phyloP scores from a whole-genome alignment of 2,797 vertebrate genomes.

The Aphelocoma californica region DNA sequence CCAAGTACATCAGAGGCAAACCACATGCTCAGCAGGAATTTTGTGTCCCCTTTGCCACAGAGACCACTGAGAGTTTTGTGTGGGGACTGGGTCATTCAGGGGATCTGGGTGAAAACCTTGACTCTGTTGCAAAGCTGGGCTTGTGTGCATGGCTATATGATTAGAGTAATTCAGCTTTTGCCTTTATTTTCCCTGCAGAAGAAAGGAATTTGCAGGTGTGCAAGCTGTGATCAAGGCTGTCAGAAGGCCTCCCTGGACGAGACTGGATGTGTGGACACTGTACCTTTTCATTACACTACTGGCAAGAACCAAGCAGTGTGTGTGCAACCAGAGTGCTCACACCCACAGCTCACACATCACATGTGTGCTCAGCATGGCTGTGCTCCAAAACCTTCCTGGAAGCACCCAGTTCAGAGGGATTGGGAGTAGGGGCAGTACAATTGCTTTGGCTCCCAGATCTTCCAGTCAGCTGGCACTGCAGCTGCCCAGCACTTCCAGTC shows the following conservation, averaged over 20 bases:
- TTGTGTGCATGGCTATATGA: background rate
- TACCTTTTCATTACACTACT: background rate
- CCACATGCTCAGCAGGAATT: background rate
- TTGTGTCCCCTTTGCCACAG: background rate
- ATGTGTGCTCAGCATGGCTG: background rate
- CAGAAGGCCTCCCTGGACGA: background rate
- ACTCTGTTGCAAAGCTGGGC: background rate
- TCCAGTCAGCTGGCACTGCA: background rate
- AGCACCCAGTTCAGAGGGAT: background rate
- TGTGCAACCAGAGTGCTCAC: background rate
- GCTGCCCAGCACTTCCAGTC: background rate
- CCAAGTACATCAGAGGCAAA: background rate
- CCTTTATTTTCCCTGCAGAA: background rate
- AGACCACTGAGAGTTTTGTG: background rate
- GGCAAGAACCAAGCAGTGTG: background rate
- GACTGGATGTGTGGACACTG: background rate
- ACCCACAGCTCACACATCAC: background rate
- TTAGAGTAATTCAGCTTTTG: background rate
- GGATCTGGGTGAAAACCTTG: background rate
- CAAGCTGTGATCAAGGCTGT: background rate
- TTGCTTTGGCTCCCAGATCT: background rate
- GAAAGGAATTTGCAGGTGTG: background rate
- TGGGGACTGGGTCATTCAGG: background rate
- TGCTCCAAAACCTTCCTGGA: background rate
- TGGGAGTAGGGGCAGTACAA: background rate